These are phyloP conservation scores for Onychorhynchus coronatus DNA, from an alignment of 2,113 vertebrate genomes.

Conservation along the genomic window DNA sequence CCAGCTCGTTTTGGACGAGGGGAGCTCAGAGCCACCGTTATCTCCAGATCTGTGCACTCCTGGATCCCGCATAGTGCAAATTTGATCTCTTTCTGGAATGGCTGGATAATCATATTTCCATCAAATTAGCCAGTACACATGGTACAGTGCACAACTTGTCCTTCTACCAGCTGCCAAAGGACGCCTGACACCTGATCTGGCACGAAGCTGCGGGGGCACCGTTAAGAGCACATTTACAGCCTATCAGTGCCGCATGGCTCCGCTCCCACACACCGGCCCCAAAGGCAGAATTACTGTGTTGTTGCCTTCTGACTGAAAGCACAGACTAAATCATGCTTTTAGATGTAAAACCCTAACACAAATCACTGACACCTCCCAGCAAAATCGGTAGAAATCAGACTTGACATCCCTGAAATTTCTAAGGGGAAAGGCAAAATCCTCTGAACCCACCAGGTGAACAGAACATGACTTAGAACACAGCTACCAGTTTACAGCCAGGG, in stretches of 20 bases:
- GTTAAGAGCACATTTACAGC: not conserved
- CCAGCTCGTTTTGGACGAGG: not conserved
- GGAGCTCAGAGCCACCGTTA: not conserved
- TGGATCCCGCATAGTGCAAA: not conserved
- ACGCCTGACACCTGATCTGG: not conserved
- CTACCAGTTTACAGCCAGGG: not conserved
- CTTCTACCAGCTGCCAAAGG: not conserved
- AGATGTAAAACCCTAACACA: not conserved
- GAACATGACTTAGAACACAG: accelerated
- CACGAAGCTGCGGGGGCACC: not conserved
- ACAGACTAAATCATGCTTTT: not conserved
- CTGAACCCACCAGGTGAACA: not conserved
- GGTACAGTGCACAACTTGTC: not conserved
- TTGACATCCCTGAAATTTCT: not conserved
- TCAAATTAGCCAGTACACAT: not conserved
- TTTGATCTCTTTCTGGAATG: not conserved
- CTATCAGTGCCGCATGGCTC: not conserved
- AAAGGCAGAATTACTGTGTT: not conserved
- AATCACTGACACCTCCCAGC: not conserved
- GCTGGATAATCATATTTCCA: not conserved
- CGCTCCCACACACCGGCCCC: not conserved
- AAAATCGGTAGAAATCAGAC: not conserved
- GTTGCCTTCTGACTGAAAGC: not conserved
- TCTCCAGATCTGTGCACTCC: not conserved
- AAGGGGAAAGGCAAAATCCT: not conserved